Conservation (phyloP, 2,888 invertebrate genomes). For the Cristatella mucedo region DNA sequence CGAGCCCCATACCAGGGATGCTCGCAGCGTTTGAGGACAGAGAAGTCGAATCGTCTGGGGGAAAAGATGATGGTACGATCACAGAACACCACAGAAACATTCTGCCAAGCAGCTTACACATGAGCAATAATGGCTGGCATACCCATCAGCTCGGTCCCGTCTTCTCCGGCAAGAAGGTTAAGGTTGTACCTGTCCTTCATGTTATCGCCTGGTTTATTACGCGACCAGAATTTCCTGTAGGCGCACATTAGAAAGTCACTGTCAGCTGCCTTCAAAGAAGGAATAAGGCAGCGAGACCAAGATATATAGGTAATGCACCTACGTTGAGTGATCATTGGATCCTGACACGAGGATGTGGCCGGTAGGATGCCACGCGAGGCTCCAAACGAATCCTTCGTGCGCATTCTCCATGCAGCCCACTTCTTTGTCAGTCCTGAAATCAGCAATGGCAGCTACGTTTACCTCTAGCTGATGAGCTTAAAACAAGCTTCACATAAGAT, state of each 20-base stretch:
- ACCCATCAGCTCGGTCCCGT: constrained; percentile 32
- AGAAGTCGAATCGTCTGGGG: no score
- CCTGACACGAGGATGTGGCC: constrained; percentile 97
- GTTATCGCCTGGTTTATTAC: constrained; percentile 84
- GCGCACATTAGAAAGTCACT: not conserved
- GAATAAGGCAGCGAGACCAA: constrained; percentile 4
- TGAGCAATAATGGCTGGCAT: no score
- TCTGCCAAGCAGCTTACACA: no score
- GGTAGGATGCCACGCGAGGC: constrained; percentile 94
- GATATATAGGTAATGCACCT: no score
- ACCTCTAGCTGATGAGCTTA: not conserved
- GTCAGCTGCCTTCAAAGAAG: no score
- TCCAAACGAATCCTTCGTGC: constrained; percentile 98
- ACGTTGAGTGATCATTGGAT: constrained; percentile 89
- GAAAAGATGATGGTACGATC: no score
- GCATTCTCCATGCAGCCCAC: constrained; percentile 94
- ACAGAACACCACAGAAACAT: no score
- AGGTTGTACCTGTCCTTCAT: constrained; percentile 88
- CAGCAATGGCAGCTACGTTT: not conserved
- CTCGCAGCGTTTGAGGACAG: no score
- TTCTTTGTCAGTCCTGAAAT: constrained; percentile 60
- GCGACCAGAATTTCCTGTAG: constrained; percentile 84
- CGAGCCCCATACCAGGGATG: constrained; percentile 96
- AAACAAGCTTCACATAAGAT: not conserved
- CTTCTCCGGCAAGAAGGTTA: constrained; percentile 71